Base-by-base conservation (phyloP, 1,140 invertebrate genomes). In the Chelonus insularis region DNA sequence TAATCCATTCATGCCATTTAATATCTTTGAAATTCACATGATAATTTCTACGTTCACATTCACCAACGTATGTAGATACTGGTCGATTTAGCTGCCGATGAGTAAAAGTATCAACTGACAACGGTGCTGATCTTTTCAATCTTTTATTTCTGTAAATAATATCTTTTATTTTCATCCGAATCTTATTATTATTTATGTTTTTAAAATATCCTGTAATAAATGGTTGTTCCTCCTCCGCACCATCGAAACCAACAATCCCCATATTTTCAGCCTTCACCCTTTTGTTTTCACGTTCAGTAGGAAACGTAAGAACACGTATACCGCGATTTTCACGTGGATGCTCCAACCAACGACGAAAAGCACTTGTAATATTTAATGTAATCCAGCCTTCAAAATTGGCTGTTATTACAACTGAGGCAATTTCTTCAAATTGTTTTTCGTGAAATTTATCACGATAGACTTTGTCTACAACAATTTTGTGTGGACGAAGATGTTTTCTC, bases 1-100 rank as follows among this genome's bases (percentile, higher is more conserved):
- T 93, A 36, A 96, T 93, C 91, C 91, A 94, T 75, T 94, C 89
- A 84, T 94, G 87, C 90, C 91, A 94, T 57, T 90, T 86, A 39
- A 95, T 77, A 75, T 93, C 90, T 69, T 88, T 88, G 69, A 95
- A 94, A 73, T 88, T 91, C 5, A 95, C 91, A 70, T 93, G 93
- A 0, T 95, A 78, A 14, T 87, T 91, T 72, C 90, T 87, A 69
- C 92, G 89, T 74, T 89, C 87, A 78, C 93, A 95, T 29, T 29
- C 25, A 4, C 25, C 25, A 29, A 29, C 25, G 9, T 0, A 1
- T 18, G n/a, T 0, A 12, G n/a, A n/a, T n/a, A 55, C 14, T n/a
- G 37, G 1, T 9, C 1, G 36, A n/a, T 11, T 4, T 37, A 21
- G 23, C 32, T 39, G 3, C 39, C 2, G 5, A 52, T 34, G 71